phyloP scores from a whole-genome alignment of 2,888 invertebrate species.

The Falcaria lacertinaria region DNA sequence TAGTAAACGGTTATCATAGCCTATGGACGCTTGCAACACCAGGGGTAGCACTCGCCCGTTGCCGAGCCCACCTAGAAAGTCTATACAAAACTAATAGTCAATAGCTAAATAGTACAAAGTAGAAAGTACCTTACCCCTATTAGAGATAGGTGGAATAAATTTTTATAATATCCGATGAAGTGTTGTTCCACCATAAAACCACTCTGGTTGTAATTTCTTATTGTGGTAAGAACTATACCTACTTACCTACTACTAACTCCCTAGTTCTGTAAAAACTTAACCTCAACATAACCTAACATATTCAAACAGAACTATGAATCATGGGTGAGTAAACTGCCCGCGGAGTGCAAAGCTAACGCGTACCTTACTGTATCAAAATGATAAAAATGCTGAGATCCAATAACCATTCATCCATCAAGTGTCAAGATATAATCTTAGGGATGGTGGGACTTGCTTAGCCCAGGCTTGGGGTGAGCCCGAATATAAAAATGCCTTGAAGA shows the following conservation, averaged over 20 bases:
- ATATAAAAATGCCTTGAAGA: conserved; percentile 77
- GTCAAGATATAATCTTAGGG: conserved; percentile 84
- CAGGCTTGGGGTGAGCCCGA: conserved; percentile 58
- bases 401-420: conserved; percentile 90
- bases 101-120: no score
- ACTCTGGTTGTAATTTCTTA: no score
- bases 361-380: conserved; percentile 79
- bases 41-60: no score
- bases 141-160: no score
- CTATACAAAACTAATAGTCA: no score
- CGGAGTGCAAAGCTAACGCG: conserved; percentile 34
- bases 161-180: no score
- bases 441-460: conserved; percentile 76
- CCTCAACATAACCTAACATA: conserved; percentile 9
- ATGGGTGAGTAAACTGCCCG: conserved; percentile 34
- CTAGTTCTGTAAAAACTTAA: conserved; percentile 18
- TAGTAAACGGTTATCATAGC: no score
- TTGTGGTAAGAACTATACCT: no score
- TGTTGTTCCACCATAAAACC: no score
- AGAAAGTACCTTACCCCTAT: no score
- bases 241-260: not conserved
- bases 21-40: no score
- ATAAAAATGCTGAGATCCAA: conserved; percentile 85
- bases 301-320: conserved; percentile 31
- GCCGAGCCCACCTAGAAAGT: no score